Evolutionary conservation across 2,113 vertebrate genomes (phyloP), one percentile per base, ranked within the genome.

Genomic region (Leucopternis melanops): DNA sequence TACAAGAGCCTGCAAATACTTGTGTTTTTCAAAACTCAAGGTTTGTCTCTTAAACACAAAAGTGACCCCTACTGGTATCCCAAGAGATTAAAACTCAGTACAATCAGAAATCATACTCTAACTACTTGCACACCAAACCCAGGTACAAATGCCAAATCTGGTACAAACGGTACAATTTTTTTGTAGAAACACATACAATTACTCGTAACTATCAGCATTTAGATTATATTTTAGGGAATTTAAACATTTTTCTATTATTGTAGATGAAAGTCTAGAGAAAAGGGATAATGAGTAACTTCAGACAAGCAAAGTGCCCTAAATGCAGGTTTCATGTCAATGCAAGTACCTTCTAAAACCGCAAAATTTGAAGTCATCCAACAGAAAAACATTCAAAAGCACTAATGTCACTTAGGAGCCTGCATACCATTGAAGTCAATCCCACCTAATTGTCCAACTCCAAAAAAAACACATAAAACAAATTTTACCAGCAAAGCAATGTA

Each of bases 61-160:
- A 94, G 96, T 91, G 97, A 97, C 95, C 96, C 55, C 96, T 97
- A 81, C 95, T 96, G 97, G 94, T 67, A n/a, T 78, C 42, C 44
- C 59, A 75, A 50, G 69, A 75, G 47, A 93, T 40, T 59, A 77
- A 86, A 79, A 61, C 21, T 77, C 52, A 52, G 0, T 22, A 25
- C 40, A 49, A 25, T 34, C 52, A 71, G 16, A 26, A 74, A 52
- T 38, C 71, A 59, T 18, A 34, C 21, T 50, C 34, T 58, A 58
- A 45, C 17, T 75, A 52, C n/a, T 59, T 5, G 7, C 4, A 52
- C 0, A 4, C 19, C 54, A 77, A 81, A 82, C 65, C 0, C 19
- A 57, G 16, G 15, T 36, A 23, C 9, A 69, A 91, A 82, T 14
- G 67, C 13, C 31, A 77, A 55, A 82, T 26, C 27, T 22, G 12